These are phyloP conservation scores for Cherax quadricarinatus DNA, from an alignment of 1,140 invertebrate genomes.

Conservation along the genomic window DNA sequence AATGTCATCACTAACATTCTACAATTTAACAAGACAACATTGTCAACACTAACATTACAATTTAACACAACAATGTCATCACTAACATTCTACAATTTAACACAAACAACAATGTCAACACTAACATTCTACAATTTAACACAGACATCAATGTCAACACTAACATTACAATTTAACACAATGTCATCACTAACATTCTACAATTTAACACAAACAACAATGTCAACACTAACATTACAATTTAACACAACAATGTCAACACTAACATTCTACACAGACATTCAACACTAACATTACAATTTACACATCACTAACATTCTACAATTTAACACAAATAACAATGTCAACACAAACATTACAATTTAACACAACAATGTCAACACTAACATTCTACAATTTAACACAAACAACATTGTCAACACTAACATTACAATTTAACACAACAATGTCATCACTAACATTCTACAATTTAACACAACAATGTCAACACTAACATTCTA, in stretches of 20 bases:
- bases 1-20: neutral
- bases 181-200: neutral
- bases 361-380: no score
- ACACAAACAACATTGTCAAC: constrained; percentile 29
- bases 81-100: no score
- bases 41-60: constrained; percentile 24
- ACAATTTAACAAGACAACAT: constrained; percentile 23
- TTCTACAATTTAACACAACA: no score
- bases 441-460: no score
- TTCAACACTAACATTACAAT: constrained; percentile 2
- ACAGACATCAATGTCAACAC: constrained; percentile 33
- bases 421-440: neutral
- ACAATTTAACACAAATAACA: no score
- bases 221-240: neutral
- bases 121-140: constrained; percentile 5
- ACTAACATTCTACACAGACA: no score
- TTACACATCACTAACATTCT: constrained; percentile 9
- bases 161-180: neutral
- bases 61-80: no score
- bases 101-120: no score
- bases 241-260: constrained; percentile 19
- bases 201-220: no score
- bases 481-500: neutral
- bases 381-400: constrained; percentile 12
- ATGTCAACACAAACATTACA: neutral